These are phyloP conservation scores for Sycophila texana DNA, from an alignment of 2,888 invertebrate species.

Conservation along the genomic window DNA sequence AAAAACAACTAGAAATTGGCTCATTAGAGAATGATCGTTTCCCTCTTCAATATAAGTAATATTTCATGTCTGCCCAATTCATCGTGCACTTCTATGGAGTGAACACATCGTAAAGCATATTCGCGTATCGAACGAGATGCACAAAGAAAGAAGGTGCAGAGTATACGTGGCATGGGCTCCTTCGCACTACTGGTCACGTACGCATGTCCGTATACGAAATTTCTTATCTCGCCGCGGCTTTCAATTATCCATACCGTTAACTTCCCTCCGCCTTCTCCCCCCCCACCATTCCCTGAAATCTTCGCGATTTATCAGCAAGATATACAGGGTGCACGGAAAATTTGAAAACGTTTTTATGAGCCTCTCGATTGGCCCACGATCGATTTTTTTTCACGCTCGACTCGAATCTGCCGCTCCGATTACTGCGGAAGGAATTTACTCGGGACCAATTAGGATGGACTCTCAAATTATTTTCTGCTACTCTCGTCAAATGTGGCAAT, in stretches of 20 bases:
- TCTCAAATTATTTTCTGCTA: conserved; percentile 37
- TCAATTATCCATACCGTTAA: conserved; percentile 44
- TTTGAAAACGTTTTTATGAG: conserved; percentile 39
- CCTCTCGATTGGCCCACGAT: conserved; percentile 13
- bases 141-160: no score
- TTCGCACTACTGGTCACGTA: conserved; percentile 34
- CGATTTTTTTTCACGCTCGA: conserved; percentile 4
- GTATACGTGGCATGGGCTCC: no score
- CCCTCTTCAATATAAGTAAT: no score
- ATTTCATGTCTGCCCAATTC: no score
- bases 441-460: conserved; percentile 27
- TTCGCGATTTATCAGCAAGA: not conserved
- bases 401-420: not conserved
- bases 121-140: no score
- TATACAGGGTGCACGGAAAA: conserved; percentile 9
- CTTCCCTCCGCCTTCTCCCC: not conserved
- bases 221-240: conserved; percentile 38
- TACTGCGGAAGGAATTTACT: conserved; percentile 32
- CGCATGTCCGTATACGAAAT: not conserved
- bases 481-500: conserved; percentile 33
- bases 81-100: no score
- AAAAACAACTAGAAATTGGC: no score
- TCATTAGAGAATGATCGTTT: no score
- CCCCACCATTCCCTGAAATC: not conserved
- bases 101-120: no score